Conservation (phyloP, 2,113 vertebrate species). For the Rhinogobius similis region DNA sequence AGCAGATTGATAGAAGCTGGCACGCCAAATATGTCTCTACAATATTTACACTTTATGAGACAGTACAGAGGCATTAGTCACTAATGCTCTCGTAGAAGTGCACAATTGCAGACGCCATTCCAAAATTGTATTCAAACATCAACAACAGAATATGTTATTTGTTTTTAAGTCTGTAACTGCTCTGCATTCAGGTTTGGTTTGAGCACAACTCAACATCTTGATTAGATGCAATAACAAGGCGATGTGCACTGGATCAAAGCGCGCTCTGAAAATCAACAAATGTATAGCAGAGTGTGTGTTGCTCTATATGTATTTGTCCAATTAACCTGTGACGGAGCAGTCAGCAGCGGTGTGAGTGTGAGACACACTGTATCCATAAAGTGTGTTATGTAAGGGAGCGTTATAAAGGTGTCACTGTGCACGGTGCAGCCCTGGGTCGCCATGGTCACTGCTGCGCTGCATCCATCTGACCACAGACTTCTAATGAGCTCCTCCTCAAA, state of each 20-base stretch:
- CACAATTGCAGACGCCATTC: not conserved
- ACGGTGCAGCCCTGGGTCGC: conserved; percentile 43
- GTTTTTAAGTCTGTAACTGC: not conserved
- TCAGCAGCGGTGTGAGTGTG: conserved; percentile 30
- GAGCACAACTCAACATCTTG: not conserved
- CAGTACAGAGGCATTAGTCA: not conserved
- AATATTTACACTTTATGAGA: not conserved
- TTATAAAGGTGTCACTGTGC: conserved; percentile 46
- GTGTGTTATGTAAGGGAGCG: conserved; percentile 36
- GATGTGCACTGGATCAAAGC: not conserved
- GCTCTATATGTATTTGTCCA: not conserved
- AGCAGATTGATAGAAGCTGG: not conserved
- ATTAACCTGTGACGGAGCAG: conserved; percentile 21
- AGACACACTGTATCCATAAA: conserved; percentile 24
- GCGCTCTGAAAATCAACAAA: conserved; percentile 15
- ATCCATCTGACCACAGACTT: conserved; percentile 45
- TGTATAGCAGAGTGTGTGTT: not conserved
- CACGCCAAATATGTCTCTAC: not conserved
- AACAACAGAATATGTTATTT: not conserved
- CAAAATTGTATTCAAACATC: not conserved
- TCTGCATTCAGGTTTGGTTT: not conserved
- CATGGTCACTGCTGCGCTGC: conserved; percentile 49
- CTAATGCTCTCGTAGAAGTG: not conserved
- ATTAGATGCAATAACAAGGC: not conserved
- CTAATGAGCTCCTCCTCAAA: conserved; percentile 54